phyloP scores from a whole-genome alignment of 1,140 invertebrate species.

The Heliothis subflexa region DNA sequence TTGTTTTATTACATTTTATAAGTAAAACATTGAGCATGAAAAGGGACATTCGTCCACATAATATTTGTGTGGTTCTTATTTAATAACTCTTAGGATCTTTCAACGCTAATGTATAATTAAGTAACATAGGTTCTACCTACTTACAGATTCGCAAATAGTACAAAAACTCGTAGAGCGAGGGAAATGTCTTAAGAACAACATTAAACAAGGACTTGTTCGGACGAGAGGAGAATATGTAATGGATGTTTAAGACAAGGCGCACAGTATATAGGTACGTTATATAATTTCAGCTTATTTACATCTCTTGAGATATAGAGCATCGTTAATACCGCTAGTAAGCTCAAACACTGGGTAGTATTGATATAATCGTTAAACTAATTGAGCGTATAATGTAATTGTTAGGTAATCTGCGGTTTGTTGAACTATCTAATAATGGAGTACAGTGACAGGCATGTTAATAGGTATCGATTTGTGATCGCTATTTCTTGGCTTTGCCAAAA shows the following conservation, averaged over 20 bases:
- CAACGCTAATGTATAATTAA: background rate
- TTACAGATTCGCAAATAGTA: slow-evolving; percentile 24
- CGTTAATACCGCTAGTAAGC: background rate
- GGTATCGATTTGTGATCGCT: background rate
- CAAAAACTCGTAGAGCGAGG: background rate
- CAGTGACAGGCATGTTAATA: background rate
- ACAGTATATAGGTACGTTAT: slow-evolving; percentile 25
- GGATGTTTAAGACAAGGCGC: slow-evolving; percentile 16
- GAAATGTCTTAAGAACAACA: slow-evolving; percentile 3
- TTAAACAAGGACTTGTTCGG: slow-evolving; percentile 18
- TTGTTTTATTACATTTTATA: slow-evolving; percentile 4
- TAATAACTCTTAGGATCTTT: background rate
- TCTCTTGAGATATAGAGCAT: slow-evolving; percentile 2
- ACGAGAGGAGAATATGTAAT: slow-evolving; percentile 34
- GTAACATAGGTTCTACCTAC: background rate
- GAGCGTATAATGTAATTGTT: background rate
- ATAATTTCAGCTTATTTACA: background rate
- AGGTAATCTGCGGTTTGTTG: background rate
- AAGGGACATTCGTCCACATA: too few species aligned
- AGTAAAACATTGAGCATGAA: background rate
- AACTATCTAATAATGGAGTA: background rate
- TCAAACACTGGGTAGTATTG: background rate
- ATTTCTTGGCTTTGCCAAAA: background rate
- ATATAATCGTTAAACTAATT: background rate
- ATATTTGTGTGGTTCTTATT: too few species aligned